Conservation (phyloP, 2,888 invertebrate species). For the Apotomis turbidana region DNA sequence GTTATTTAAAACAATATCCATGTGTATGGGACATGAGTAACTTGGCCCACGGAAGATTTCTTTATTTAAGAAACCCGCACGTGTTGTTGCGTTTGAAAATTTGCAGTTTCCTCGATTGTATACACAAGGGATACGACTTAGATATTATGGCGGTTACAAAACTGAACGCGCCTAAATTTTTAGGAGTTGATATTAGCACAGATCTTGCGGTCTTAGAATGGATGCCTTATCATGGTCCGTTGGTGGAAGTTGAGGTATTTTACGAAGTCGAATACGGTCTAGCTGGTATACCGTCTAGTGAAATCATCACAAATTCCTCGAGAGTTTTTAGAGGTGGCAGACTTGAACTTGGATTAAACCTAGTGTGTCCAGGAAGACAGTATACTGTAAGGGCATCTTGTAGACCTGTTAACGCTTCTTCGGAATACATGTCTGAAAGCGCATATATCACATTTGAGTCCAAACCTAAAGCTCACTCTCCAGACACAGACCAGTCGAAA, state of each 20-base stretch:
- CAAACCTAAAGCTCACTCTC: neutral
- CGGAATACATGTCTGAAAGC: neutral
- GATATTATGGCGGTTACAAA: neutral
- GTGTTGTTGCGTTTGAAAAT: neutral
- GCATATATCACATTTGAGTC: neutral
- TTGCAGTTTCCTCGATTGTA: neutral
- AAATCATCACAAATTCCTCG: neutral
- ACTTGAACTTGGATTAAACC: neutral
- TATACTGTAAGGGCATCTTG: neutral
- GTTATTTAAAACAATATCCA: neutral
- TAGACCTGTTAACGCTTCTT: neutral
- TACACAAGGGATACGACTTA: neutral
- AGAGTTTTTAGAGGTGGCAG: too few species aligned
- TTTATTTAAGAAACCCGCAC: neutral
- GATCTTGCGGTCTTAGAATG: neutral
- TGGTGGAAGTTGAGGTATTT: neutral
- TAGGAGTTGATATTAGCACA: neutral
- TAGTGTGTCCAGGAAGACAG: neutral
- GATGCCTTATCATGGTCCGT: neutral
- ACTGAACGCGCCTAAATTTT: neutral
- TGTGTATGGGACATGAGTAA: neutral
- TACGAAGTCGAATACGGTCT: slow-evolving; percentile 2
- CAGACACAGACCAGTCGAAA: too few species aligned
- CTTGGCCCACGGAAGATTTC: neutral
- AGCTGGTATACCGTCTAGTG: neutral